Percentiles rank a stretch among this genome's conserved stretches.
phyloP scores from a whole-genome alignment of 2,797 vertebrate species.

The Eulemur albifrons region DNA sequence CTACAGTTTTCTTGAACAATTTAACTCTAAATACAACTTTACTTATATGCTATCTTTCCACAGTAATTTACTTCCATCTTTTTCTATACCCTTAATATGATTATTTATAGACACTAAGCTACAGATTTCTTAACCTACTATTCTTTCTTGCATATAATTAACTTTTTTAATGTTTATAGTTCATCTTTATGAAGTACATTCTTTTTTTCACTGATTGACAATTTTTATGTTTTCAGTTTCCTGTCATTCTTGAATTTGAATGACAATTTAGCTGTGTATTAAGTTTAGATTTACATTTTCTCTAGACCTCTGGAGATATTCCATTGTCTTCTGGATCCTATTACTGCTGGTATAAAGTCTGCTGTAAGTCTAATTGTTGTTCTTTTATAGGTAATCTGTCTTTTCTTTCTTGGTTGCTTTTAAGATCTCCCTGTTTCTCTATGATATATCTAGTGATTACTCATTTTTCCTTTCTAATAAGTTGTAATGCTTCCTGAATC shows the following conservation, averaged over 20 bases:
- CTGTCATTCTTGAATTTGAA: not conserved
- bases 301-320: not conserved
- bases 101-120: not conserved
- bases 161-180: not conserved
- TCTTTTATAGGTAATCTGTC: not conserved
- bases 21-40: not conserved
- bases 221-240: not conserved
- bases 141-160: not conserved
- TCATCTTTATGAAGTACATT: not conserved
- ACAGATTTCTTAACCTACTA: not conserved
- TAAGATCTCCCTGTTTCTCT: not conserved
- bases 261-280: not conserved
- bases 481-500: not conserved
- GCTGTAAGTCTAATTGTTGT: not conserved
- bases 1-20: not conserved
- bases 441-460: not conserved
- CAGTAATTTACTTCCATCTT: not conserved
- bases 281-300: not conserved
- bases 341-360: not conserved
- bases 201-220: not conserved
- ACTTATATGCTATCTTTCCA: not conserved
- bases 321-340: not conserved
- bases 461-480: not conserved
- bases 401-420: not conserved
- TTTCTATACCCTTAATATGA: not conserved